A percentile compares a stretch with the other conserved stretches of the same genome.
These are phyloP conservation scores for Aspidiotus rigidus DNA, from an alignment of 2,888 invertebrate genomes.

Conservation along the genomic window DNA sequence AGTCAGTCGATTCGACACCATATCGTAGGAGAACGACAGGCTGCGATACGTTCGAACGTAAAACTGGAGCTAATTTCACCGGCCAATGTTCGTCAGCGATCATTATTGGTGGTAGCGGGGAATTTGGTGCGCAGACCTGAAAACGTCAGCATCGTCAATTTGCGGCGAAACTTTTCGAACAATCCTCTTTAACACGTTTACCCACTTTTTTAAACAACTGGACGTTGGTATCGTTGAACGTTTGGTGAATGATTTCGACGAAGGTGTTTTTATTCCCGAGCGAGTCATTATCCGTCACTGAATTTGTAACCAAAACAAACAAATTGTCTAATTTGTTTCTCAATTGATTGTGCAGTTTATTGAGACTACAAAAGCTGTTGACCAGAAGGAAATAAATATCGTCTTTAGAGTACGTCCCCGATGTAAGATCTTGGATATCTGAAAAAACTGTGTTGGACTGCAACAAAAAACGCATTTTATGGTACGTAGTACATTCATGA, in stretches of 20 bases:
- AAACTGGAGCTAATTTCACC: slow-evolving; percentile 15
- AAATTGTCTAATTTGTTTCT: slow-evolving; percentile 9
- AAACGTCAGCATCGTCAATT: background rate
- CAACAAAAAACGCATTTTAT: background rate
- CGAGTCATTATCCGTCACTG: slow-evolving; percentile 6
- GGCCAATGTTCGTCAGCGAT: slow-evolving; percentile 21
- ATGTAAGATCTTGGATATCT: background rate
- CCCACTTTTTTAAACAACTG: slow-evolving; percentile 18
- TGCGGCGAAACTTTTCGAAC: background rate
- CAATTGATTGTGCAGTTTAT: slow-evolving; percentile 7
- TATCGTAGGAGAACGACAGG: slow-evolving; percentile 16
- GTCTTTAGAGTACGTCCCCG: background rate
- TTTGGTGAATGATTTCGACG: slow-evolving; percentile 9
- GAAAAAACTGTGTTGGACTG: background rate
- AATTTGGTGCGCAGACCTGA: background rate
- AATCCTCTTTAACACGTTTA: background rate
- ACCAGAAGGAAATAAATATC: background rate
- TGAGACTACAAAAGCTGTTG: slow-evolving; percentile 11
- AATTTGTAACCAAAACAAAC: slow-evolving; percentile 5
- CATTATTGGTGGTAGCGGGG: slow-evolving; percentile 4
- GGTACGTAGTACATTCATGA: no score
- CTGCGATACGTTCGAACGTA: slow-evolving; percentile 11
- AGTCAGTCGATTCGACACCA: slow-evolving; percentile 10
- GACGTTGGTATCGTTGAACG: background rate
- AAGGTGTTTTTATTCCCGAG: slow-evolving; percentile 6